phyloP scores from a whole-genome alignment of 2,888 invertebrate species.

The Oxycera nigricornis region DNA sequence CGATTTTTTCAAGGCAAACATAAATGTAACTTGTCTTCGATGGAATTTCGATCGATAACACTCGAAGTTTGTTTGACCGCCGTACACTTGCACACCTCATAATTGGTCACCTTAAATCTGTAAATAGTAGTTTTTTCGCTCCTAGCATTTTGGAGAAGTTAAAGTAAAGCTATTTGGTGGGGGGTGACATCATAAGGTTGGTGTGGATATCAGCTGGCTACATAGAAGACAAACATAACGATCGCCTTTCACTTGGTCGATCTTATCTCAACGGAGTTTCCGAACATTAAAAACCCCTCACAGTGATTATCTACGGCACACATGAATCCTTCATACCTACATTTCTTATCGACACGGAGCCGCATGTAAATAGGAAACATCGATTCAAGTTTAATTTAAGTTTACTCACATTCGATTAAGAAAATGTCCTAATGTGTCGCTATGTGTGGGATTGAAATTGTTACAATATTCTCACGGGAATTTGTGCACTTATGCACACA shows the following conservation, averaged over 20 bases:
- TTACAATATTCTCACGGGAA: slow-evolving; percentile 34
- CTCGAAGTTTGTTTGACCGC: neutral
- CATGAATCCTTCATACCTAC: neutral
- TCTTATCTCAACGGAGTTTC: neutral
- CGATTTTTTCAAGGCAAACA: neutral
- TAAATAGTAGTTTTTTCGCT: neutral
- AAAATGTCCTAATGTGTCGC: neutral
- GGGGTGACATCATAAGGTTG: slow-evolving; percentile 13
- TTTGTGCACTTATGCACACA: slow-evolving; percentile 35
- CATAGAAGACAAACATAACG: neutral
- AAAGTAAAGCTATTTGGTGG: neutral
- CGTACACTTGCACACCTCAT: slow-evolving; percentile 18
- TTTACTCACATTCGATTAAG: neutral
- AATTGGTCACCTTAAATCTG: too few relatives aligned
- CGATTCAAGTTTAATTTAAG: neutral
- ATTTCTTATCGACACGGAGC: neutral
- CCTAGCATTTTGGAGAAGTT: too few relatives aligned
- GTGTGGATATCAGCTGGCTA: neutral
- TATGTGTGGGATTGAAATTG: slow-evolving; percentile 27
- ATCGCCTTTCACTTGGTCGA: neutral
- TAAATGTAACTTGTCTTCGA: neutral
- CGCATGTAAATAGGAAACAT: slow-evolving; percentile 17
- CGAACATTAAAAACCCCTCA: neutral
- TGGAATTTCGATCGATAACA: slow-evolving; percentile 22
- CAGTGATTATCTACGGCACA: neutral